These are phyloP conservation scores for Myopa tessellatipennis DNA, from an alignment of 2,888 invertebrate genomes.

Conservation along the genomic window DNA sequence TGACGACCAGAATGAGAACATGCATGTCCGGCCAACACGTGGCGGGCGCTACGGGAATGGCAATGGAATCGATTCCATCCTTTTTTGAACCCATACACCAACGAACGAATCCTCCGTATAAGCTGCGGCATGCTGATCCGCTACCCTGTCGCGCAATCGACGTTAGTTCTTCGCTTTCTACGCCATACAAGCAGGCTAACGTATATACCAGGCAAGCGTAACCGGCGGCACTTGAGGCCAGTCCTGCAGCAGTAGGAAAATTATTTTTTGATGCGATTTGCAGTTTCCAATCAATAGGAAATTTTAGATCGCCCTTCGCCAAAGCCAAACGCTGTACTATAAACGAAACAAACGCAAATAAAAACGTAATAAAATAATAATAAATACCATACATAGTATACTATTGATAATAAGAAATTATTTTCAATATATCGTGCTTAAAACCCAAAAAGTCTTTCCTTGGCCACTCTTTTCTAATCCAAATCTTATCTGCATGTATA, in stretches of 20 bases:
- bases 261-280: conserved; percentile 92
- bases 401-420: too few species aligned
- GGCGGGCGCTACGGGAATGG: conserved; percentile 78
- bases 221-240: conserved; percentile 98
- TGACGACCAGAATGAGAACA: conserved; percentile 89
- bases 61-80: conserved; percentile 81
- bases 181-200: conserved; percentile 79
- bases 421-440: too few species aligned
- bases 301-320: conserved; percentile 54
- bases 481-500: too few species aligned
- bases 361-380: background rate
- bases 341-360: conserved; percentile 27
- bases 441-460: too few species aligned
- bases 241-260: conserved; percentile 97
- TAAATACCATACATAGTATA: too few species aligned
- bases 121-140: conserved; percentile 96
- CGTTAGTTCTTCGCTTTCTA: conserved; percentile 82
- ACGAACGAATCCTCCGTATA: conserved; percentile 93
- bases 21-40: conserved; percentile 92
- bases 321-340: conserved; percentile 60
- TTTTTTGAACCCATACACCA: conserved; percentile 82
- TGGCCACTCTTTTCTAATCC: too few species aligned
- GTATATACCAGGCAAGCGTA: conserved; percentile 92
- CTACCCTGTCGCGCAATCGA: conserved; percentile 86
- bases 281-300: conserved; percentile 75